Evolutionary conservation across 2,888 invertebrate genomes (phyloP), one percentile per base, ranked within the genome.

Genomic region (Drosophila kambysellisi): DNA sequence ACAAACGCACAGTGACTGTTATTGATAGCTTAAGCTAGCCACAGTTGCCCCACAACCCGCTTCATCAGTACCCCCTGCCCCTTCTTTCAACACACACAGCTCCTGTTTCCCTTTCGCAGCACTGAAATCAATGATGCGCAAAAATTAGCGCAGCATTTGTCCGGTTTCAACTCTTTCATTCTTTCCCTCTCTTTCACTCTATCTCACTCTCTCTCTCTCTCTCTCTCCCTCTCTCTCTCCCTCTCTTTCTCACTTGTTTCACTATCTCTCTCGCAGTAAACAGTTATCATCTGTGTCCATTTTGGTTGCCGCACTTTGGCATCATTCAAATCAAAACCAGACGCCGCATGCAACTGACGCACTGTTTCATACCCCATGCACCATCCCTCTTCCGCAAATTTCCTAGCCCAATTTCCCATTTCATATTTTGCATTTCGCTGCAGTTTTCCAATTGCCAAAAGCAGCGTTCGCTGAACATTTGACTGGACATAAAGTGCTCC

Each of bases 301-400:
- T 48, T 56, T 67, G 81, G 71, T 71, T 68, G 65, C 82, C 76
- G 73, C 80, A 75, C 86, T 90, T 88, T 88, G 89, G 77, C 83
- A 77, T 90, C 83, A 80, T 81, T 86, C 84, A 81, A 83, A 90
- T 85, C 90, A 83, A 72, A 85, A 90, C 77, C 85, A 85, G 89
- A 90, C 70, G 88, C 83, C 73, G 67, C 67, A 50, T 65, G 59
- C 60, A 58, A 46, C 50, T 56, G 68, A 64, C 62, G 25, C 53
- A 15, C 51, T 30, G 30, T 20, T 41, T 35, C 32, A n/a, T 15
- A 0, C 15, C 20, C 30, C 6, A 32, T 5, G 5, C 8, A 46
- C 4, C 7, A 3, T 8, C 50, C 39, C 33, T 35, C 29, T 4
- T 29, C 11, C n/a, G 6, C 25, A 25, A 25, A 25, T 25, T 25